phyloP scores from a whole-genome alignment of 2,888 invertebrate genomes.

The Leucania comma region DNA sequence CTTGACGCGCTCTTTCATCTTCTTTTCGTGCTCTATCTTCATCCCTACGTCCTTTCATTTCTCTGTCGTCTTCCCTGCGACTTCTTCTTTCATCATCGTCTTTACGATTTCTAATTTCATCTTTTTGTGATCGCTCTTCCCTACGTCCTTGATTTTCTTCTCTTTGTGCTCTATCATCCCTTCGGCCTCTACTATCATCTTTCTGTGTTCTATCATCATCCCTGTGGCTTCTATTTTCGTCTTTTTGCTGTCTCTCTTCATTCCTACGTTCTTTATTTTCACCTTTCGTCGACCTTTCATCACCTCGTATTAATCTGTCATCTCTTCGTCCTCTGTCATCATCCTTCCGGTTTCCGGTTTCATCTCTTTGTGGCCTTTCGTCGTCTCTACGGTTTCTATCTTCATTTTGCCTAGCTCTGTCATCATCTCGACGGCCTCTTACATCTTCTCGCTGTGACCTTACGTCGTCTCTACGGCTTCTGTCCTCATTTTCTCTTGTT shows the following conservation, averaged over 20 bases:
- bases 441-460: conserved; percentile 48
- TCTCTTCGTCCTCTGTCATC: conserved; percentile 50
- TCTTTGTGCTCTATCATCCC: conserved; percentile 36
- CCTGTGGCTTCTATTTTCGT: conserved; percentile 38
- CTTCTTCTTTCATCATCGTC: conserved; percentile 53
- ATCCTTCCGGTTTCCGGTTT: conserved; percentile 30
- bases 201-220: conserved; percentile 37
- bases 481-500: conserved; percentile 18
- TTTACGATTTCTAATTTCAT: conserved; percentile 29
- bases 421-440: conserved; percentile 26
- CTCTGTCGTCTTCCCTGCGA: conserved; percentile 44
- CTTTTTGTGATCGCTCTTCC: conserved; percentile 29
- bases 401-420: conserved; percentile 5
- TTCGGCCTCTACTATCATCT: conserved; percentile 28
- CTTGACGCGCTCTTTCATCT: conserved; percentile 42
- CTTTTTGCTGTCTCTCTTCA: conserved; percentile 43
- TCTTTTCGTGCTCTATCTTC: conserved; percentile 40
- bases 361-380: conserved; percentile 33
- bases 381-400: conserved; percentile 26
- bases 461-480: conserved; percentile 52
- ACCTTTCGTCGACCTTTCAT: conserved; percentile 26
- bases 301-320: conserved; percentile 28
- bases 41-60: conserved; percentile 26
- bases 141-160: conserved; percentile 32
- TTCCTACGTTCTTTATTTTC: conserved; percentile 52